Evolutionary conservation across 2,113 vertebrate genomes (phyloP).

Genomic region (Halcyon senegalensis): DNA sequence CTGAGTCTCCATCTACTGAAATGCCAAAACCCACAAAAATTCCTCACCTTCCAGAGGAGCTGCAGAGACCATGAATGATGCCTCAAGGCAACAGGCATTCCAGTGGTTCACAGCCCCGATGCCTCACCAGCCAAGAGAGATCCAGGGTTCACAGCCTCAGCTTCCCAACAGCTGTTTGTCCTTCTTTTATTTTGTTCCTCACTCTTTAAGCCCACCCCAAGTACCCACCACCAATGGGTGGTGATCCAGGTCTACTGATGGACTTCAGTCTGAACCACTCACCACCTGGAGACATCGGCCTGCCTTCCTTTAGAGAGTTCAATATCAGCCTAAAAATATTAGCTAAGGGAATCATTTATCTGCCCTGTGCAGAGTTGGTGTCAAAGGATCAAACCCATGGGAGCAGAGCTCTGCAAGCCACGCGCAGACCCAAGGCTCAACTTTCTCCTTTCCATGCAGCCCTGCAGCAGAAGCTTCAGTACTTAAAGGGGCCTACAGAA

Average conservation of each 20-base stretch:
- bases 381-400: not conserved
- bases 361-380: not conserved
- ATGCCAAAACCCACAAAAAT: not conserved
- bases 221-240: no score
- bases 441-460: not conserved
- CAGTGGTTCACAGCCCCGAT: not conserved
- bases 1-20: not conserved
- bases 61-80: not conserved
- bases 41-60: not conserved
- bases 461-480: not conserved
- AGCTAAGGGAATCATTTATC: not conserved
- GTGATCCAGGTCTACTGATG: not conserved
- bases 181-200: not conserved
- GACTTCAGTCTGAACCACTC: not conserved
- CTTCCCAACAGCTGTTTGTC: not conserved
- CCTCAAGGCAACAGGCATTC: not conserved
- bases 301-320: not conserved
- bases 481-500: not conserved
- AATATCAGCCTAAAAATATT: not conserved
- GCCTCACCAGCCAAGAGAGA: not conserved
- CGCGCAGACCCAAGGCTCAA: not conserved
- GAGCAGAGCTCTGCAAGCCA: not conserved
- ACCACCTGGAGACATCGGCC: not conserved
- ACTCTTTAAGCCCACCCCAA: not conserved
- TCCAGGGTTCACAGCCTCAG: not conserved